These are phyloP conservation scores for Brachionus rubens DNA, from an alignment of 1,140 invertebrate genomes.

Conservation along the genomic window DNA sequence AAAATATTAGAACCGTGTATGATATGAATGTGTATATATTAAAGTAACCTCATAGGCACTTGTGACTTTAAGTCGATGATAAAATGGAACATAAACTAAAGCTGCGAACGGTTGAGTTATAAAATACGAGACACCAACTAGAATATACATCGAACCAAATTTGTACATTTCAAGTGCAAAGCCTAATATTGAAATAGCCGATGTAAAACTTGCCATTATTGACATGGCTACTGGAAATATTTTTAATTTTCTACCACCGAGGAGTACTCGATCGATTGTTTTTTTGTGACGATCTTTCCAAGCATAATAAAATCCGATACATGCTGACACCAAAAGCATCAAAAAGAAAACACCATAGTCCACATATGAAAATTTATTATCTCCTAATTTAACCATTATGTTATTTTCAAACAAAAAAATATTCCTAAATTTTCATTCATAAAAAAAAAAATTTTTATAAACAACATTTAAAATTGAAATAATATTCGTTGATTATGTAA, in stretches of 20 bases:
- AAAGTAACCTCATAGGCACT: conserved; percentile 56
- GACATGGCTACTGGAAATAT: conserved; percentile 73
- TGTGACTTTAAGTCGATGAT: conserved; percentile 55
- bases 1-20: too few relatives aligned
- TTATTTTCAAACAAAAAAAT: too few relatives aligned
- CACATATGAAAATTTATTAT: neutral
- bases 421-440: too few relatives aligned
- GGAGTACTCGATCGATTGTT: conserved; percentile 1
- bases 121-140: conserved; percentile 50
- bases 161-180: conserved; percentile 57
- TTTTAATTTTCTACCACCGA: conserved; percentile 34
- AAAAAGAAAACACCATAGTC: conserved; percentile 27
- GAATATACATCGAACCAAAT: conserved; percentile 56
- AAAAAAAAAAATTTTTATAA: too few relatives aligned
- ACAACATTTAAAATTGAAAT: too few relatives aligned
- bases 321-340: conserved; percentile 4
- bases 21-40: too few relatives aligned
- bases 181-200: conserved; percentile 73
- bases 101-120: conserved; percentile 51
- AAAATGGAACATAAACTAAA: conserved; percentile 55
- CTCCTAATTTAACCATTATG: too few relatives aligned
- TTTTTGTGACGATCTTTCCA: conserved; percentile 37
- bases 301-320: conserved; percentile 39
- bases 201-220: conserved; percentile 89
- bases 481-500: too few relatives aligned